These are phyloP conservation scores for Athetis lepigone DNA, from an alignment of 2,888 invertebrate genomes.

Conservation along the genomic window DNA sequence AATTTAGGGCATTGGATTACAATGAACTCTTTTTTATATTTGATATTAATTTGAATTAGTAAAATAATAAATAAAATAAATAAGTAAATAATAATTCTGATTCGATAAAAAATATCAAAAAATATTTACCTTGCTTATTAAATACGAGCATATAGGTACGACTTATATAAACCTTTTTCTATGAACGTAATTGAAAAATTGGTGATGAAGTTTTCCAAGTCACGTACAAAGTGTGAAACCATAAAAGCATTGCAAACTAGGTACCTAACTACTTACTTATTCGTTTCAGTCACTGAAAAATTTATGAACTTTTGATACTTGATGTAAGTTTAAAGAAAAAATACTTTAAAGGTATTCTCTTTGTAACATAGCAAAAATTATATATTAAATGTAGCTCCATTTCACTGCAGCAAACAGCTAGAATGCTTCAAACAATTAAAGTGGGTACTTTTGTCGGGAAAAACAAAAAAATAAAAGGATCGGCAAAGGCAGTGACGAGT, in stretches of 20 bases:
- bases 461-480: slow-evolving; percentile 41
- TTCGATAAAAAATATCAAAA: not conserved
- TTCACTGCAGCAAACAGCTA: slow-evolving; percentile 11
- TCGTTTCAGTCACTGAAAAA: slow-evolving; percentile 42
- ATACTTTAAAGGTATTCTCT: slow-evolving; percentile 40
- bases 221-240: slow-evolving; percentile 40
- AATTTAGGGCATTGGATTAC: not conserved
- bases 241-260: slow-evolving; percentile 41
- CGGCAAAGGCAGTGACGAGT: slow-evolving; percentile 53
- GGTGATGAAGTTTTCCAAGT: slow-evolving; percentile 37
- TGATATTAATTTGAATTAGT: too few relatives aligned
- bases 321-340: too few relatives aligned
- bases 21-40: not conserved
- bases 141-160: too few relatives aligned
- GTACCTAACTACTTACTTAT: slow-evolving; percentile 42
- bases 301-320: slow-evolving; percentile 43
- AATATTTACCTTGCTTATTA: not conserved
- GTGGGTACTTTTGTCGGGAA: slow-evolving; percentile 21
- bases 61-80: too few relatives aligned
- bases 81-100: too few relatives aligned
- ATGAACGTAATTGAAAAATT: slow-evolving; percentile 4
- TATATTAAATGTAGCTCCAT: slow-evolving; percentile 11
- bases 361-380: slow-evolving; percentile 22
- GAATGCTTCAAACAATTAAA: slow-evolving; percentile 43
- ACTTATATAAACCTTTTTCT: not conserved